Percentiles rank a stretch among this genome's conserved stretches.
These are phyloP conservation scores for Euwallacea fornicatus DNA, from an alignment of 1,140 invertebrate genomes.

Conservation along the genomic window DNA sequence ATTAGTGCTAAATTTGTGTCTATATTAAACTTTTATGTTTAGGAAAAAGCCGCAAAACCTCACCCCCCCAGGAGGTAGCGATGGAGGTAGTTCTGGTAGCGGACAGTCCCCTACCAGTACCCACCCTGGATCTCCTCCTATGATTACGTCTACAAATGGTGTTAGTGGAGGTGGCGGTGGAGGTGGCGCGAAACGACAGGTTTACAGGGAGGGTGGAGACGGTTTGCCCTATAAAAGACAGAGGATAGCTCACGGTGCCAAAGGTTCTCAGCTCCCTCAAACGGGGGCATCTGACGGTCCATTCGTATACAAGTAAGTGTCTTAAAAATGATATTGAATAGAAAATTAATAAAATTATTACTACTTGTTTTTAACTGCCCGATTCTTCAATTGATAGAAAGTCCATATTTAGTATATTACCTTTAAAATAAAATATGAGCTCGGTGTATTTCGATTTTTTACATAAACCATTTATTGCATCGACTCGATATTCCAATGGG, in stretches of 20 bases:
- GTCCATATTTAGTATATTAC: too few species aligned
- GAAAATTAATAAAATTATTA: too few species aligned
- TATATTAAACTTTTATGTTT: conserved; percentile 17
- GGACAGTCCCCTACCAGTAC: conserved; percentile 72
- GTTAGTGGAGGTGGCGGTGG: not conserved
- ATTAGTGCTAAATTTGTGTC: not conserved
- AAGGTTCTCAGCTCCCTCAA: conserved; percentile 41
- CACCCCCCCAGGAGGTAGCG: conserved; percentile 82
- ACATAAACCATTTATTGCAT: too few species aligned
- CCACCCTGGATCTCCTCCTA: conserved; percentile 66
- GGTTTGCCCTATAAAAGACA: conserved; percentile 74
- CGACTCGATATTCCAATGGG: too few species aligned
- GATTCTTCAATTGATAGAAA: too few species aligned
- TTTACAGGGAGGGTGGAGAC: conserved; percentile 62
- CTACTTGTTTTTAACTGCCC: too few species aligned
- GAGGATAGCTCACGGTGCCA: conserved; percentile 78
- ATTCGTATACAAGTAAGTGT: conserved; percentile 17
- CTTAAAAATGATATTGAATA: too few species aligned
- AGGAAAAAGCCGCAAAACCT: conserved; percentile 86
- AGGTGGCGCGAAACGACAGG: conserved; percentile 53
- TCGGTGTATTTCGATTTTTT: too few species aligned
- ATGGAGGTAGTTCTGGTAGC: conserved; percentile 69
- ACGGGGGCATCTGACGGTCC: not conserved
- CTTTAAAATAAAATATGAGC: too few species aligned
- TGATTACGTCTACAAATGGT: conserved; percentile 48